Evolutionary conservation across 1,140 invertebrate genomes (phyloP), one percentile per base, ranked within the genome.

Genomic region (Pissodes strobi): DNA sequence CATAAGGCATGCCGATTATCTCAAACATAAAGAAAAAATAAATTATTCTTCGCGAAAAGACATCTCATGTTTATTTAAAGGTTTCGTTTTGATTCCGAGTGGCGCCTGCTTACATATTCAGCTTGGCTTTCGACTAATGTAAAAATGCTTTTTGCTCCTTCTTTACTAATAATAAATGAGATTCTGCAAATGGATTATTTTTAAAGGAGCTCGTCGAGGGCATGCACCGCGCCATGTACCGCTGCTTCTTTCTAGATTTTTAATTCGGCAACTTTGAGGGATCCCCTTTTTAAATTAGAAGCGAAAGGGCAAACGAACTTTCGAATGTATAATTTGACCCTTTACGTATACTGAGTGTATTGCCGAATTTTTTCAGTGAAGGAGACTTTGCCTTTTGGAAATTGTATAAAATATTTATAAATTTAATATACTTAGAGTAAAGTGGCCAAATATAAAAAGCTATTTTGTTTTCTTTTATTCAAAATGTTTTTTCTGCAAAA

Each of bases 151-250:
- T 72, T 71, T 69, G 61, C 65, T 71, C 63, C 55, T 68, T 53
- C 69, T 71, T 67, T 69, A 56, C 67, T 70, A 72, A 72, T 72
- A 72, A 72, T 72, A 72, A 72, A 72, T 72, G 69, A 72, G 67
- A 38, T 52, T 43, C 52, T 45, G 67, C 58, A 63, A 66, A 64
- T 66, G 67, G 63, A 66, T 66, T 66, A 69, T 69, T 69, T 69
- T 66, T 66, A 66, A 69, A 66, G 67, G 57, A 61, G 51, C n/a
- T 49, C n/a, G n/a, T 5, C 23, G 25, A 25, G 18, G 12, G 23
- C 12, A 8, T 2, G 56, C 43, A 25, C 18, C 18, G 49, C 13
- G 13, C 22, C 51, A 13, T 38, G 17, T 39, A 21, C 53, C 21
- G 37, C 5, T 17, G 37, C 30, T 56, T 56, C 56, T 58, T 58